A percentile compares a stretch with the other conserved stretches of the same genome.
Evolutionary conservation across 2,797 vertebrate genomes (phyloP).

Genomic region (Acanthurus lineatus): DNA sequence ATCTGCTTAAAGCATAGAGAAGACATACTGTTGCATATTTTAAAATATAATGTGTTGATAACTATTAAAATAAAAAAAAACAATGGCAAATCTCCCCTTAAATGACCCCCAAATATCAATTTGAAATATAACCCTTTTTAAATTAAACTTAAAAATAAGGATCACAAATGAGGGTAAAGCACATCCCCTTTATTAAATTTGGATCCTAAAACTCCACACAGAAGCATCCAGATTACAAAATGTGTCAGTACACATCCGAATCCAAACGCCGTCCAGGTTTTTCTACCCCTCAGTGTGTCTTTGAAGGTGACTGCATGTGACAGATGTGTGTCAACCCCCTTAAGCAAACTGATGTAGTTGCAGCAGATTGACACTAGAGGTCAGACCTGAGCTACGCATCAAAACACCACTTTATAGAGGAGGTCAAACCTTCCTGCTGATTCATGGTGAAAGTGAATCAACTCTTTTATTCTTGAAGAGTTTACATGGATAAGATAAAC

Average conservation of each 20-base stretch:
- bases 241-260: background rate
- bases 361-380: slow-evolving; percentile 46
- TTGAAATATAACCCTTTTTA: no score
- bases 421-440: background rate
- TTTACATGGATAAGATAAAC: background rate
- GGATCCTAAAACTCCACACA: background rate
- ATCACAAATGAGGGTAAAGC: background rate
- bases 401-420: background rate
- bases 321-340: background rate
- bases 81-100: background rate
- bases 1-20: no score
- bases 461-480: background rate
- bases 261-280: background rate
- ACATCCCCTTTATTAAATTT: background rate
- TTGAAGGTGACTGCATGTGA: background rate
- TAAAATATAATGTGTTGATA: background rate
- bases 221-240: background rate
- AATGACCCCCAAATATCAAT: background rate
- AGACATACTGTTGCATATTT: no score
- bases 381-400: slow-evolving; percentile 33
- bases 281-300: background rate
- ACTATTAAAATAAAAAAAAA: background rate
- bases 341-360: slow-evolving; percentile 28
- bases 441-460: background rate
- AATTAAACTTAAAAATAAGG: no score